A percentile compares a stretch with the other conserved stretches of the same genome.
Conservation (phyloP, 37 sponge, comb jelly and placozoan species). For the Halichondria panicea region DNA sequence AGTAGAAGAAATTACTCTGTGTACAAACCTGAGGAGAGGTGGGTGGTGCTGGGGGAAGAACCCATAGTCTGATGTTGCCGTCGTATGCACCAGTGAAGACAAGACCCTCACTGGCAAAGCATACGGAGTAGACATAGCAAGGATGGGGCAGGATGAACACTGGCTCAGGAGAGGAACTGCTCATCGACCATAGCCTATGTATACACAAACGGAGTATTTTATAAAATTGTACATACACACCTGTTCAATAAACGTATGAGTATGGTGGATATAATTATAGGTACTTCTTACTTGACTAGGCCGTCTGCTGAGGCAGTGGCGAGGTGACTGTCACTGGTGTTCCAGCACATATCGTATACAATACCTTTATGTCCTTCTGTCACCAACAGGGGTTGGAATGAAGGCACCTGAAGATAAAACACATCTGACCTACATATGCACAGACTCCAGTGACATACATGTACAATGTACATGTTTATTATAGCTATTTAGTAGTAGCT, state of each 20-base stretch:
- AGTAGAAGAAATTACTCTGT: no score
- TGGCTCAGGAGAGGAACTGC: neutral
- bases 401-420: constrained; percentile 12
- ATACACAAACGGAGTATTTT: neutral
- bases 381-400: neutral
- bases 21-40: no score
- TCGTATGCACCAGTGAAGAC: constrained; percentile 86
- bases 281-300: constrained; percentile 52
- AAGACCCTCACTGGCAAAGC: constrained; percentile 20
- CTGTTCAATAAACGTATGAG: no score
- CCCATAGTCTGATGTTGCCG: constrained; percentile 72
- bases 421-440: no score
- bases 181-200: constrained; percentile 34
- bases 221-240: no score
- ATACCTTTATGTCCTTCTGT: constrained; percentile 61
- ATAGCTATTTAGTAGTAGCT: no score
- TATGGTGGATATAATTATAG: neutral
- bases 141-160: constrained; percentile 77
- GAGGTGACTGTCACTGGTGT: constrained; percentile 36
- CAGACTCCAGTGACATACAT: no score
- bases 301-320: constrained; percentile 83
- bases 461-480: no score
- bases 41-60: no score
- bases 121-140: constrained; percentile 75
- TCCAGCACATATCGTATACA: constrained; percentile 81